A percentile compares a stretch with the other conserved stretches of the same genome.
Evolutionary conservation across 2,888 invertebrate genomes (phyloP).

Genomic region (Meiosimyza platycephala): DNA sequence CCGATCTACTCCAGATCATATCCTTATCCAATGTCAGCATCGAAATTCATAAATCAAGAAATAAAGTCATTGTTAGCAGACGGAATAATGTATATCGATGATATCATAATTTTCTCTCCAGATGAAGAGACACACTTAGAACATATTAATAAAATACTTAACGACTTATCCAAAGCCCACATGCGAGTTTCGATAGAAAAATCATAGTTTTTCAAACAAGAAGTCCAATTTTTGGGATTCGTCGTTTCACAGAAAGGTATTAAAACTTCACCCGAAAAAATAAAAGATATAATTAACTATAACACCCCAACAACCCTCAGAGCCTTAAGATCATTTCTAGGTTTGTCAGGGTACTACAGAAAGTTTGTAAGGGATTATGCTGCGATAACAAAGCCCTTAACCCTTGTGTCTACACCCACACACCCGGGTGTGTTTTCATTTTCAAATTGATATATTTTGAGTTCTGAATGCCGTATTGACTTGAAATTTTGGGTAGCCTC

Average conservation of each 20-base stretch:
- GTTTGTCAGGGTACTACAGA: conserved; percentile 38
- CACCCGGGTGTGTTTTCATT: too few species aligned
- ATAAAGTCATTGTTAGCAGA: conserved; percentile 24
- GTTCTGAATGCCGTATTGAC: too few species aligned
- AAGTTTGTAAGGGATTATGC: conserved; percentile 41
- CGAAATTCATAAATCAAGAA: neutral
- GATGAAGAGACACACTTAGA: conserved; percentile 12
- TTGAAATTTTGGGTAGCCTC: too few species aligned
- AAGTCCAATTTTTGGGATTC: conserved; percentile 39
- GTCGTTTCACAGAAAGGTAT: conserved; percentile 36
- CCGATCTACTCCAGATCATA: conserved; percentile 6
- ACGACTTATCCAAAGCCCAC: conserved; percentile 1
- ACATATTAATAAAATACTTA: neutral
- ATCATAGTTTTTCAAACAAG: conserved; percentile 30
- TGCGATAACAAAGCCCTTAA: conserved; percentile 38
- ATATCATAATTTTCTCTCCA: conserved; percentile 36
- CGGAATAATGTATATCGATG: conserved; percentile 36
- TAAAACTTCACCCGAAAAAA: conserved; percentile 36
- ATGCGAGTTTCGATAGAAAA: conserved; percentile 34
- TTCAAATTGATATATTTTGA: too few species aligned
- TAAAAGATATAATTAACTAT: conserved; percentile 36
- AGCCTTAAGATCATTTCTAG: conserved; percentile 32
- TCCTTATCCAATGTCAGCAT: conserved; percentile 20
- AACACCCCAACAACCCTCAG: conserved; percentile 32
- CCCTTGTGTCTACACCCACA: too few species aligned